Percentiles rank a stretch among this genome's conserved stretches.
phyloP scores from a whole-genome alignment of 2,888 invertebrate genomes.

The Yponomeuta cagnagella region DNA sequence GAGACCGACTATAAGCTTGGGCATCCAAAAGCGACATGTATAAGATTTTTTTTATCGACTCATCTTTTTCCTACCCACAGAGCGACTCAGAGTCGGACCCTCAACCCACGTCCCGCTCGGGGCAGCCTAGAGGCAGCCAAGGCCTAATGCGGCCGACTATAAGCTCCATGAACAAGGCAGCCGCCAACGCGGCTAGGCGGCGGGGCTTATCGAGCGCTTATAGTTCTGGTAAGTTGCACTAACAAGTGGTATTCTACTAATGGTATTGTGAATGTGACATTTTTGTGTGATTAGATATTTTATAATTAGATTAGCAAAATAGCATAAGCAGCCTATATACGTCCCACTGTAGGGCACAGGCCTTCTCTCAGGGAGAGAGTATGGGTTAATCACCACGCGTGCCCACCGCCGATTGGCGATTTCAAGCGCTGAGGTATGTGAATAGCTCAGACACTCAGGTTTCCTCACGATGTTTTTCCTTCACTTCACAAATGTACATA shows the following conservation, averaged over 20 bases:
- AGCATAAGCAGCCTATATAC: no score
- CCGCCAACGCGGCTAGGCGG: constrained; percentile 65
- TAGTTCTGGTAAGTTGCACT: constrained; percentile 75
- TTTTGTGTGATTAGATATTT: no score
- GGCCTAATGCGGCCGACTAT: constrained; percentile 87
- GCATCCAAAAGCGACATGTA: neutral
- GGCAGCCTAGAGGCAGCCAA: constrained; percentile 47
- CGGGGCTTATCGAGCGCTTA: constrained; percentile 79
- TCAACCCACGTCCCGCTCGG: constrained; percentile 55
- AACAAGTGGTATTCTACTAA: neutral
- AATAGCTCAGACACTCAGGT: no score
- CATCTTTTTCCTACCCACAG: constrained; percentile 38
- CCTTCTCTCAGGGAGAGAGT: no score
- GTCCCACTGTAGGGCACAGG: no score
- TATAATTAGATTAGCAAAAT: no score
- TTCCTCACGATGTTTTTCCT: no score
- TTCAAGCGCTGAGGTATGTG: no score
- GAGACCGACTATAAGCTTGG: constrained; percentile 75
- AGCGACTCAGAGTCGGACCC: constrained; percentile 86
- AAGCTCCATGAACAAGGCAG: constrained; percentile 86
- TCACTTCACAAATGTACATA: no score
- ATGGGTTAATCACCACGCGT: no score
- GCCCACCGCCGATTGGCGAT: no score
- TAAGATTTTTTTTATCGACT: neutral
- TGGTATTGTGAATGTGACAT: no score